Evolutionary conservation across 2,797 vertebrate genomes (phyloP), one percentile per base, ranked within the genome.

Genomic region (Characodon lateralis): DNA sequence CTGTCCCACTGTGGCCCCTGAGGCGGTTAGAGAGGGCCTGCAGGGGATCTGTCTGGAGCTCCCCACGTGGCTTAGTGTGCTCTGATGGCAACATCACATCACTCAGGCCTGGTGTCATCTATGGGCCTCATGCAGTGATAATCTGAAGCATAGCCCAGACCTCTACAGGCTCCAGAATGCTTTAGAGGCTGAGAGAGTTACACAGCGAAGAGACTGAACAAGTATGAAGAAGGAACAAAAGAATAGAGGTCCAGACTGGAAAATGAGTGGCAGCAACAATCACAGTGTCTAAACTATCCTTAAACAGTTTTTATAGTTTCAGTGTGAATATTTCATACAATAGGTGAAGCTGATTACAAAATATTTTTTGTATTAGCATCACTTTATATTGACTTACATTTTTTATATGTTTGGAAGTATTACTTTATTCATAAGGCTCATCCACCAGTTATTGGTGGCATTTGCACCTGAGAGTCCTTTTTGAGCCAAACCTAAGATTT

Each of bases 41-140:
- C 87, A n/a, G 78, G 90, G 90, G 87, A 87, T 85, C 85, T 72
- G 82, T 92, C 89, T 92, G 89, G 86, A 87, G 83, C 73, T 82
- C 84, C 89, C 89, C 90, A 91, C 87, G 63, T 87, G 72, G 86
- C 89, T 93, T 90, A 90, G 85, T 88, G 81, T 56, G 20, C 90
- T 85, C 89, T 85, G 89, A 91, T 85, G 88, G 82, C 88, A 86
- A 80, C 83, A 84, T 88, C 88, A 89, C 87, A 80, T 92, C 92
- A 93, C 91, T 90, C 87, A 70, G 79, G 87, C 90, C 91, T 88
- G 88, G 91, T 94, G 92, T 93, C 94, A 91, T 92, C 88, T 89
- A 86, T 83, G 84, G 77, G 79, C 83, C 79, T 88, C 80, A 86
- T 89, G 89, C 86, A 79, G 88, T 26, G 90, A 92, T 89, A 86